These are phyloP conservation scores for Parazoanthus darwini DNA, from an alignment of 92 coral and sea anemone species.

Conservation along the genomic window DNA sequence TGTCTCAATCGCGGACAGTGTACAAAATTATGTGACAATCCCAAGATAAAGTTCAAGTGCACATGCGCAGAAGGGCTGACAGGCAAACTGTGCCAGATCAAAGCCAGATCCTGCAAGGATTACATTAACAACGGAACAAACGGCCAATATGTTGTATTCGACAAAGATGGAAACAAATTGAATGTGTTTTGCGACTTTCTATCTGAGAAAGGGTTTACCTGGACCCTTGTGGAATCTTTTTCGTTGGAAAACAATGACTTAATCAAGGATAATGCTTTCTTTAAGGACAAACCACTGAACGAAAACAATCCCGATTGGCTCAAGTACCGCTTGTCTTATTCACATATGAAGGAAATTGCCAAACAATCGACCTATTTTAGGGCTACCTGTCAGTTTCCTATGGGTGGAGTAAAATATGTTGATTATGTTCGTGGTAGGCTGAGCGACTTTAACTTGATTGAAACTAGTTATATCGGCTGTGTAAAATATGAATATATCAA, in stretches of 20 bases:
- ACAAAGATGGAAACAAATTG: too few relatives aligned
- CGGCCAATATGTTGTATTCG: too few relatives aligned
- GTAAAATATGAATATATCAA: slow-evolving; percentile 33
- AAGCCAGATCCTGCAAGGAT: too few relatives aligned
- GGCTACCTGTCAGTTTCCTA: slow-evolving; percentile 14
- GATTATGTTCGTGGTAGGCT: slow-evolving; percentile 3
- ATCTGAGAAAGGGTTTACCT: too few relatives aligned
- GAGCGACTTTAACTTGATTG: not conserved
- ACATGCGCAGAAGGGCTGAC: slow-evolving; percentile 34
- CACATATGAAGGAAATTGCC: not conserved
- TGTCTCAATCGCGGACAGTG: too few relatives aligned
- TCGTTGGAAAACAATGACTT: slow-evolving; percentile 22
- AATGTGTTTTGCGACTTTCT: too few relatives aligned
- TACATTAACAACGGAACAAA: too few relatives aligned
- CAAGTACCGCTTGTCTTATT: not conserved
- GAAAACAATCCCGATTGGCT: not conserved
- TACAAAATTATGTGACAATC: too few relatives aligned
- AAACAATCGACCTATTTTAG: not conserved
- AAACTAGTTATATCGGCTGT: not conserved
- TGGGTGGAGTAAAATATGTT: not conserved
- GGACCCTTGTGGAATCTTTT: too few relatives aligned
- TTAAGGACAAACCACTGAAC: slow-evolving; percentile 13
- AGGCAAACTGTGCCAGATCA: slow-evolving; percentile 50
- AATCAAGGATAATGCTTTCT: slow-evolving; percentile 34
- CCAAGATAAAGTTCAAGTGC: too few relatives aligned